A percentile compares a stretch with the other conserved stretches of the same genome.
Evolutionary conservation across 2,113 vertebrate genomes (phyloP).

Genomic region (Hyla sarda): DNA sequence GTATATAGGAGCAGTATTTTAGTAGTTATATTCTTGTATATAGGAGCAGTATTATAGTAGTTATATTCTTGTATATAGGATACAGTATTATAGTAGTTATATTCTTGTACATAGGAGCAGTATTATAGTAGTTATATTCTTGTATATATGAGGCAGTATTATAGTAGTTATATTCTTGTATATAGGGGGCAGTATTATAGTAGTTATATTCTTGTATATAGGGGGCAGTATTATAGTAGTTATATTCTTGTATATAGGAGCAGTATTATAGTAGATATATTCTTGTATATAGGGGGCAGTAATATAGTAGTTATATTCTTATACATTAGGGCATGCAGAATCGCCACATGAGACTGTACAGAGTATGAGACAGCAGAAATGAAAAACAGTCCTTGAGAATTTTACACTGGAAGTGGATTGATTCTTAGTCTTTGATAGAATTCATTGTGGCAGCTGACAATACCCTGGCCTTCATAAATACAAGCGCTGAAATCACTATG

Average conservation of each 20-base stretch:
- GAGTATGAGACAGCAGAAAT: too few species aligned
- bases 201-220: background rate
- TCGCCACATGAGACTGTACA: too few species aligned
- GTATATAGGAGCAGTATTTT: background rate
- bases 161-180: background rate
- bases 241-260: too few species aligned
- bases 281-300: background rate
- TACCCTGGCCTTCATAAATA: too few species aligned
- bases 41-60: background rate
- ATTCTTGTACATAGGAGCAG: background rate
- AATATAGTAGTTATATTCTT: background rate
- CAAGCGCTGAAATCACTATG: too few species aligned
- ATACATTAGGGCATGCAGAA: background rate
- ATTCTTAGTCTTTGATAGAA: too few species aligned
- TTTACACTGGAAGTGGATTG: too few species aligned
- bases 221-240: too few species aligned
- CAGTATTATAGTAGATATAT: background rate
- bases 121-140: slow-evolving; percentile 8
- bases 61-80: background rate
- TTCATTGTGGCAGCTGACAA: too few species aligned
- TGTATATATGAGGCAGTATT: background rate
- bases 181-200: background rate
- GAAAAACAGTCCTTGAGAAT: background rate
- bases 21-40: background rate
- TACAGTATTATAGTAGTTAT: slow-evolving; percentile 2